Conservation (phyloP, 1,140 invertebrate species). For the Sweltsa coloradensis region DNA sequence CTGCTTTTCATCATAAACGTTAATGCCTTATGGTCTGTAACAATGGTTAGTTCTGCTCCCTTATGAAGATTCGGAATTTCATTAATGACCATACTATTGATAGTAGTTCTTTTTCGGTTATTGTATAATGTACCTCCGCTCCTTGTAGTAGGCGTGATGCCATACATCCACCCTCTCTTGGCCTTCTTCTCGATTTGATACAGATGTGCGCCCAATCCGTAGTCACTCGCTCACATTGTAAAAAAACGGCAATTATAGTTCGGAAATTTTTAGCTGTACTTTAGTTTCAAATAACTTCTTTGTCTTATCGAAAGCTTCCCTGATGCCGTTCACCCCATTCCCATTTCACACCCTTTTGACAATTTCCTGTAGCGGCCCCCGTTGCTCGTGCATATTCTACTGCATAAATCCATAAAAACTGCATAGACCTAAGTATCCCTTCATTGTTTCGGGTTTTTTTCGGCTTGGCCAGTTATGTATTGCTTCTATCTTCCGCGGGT, state of each 20-base stretch:
- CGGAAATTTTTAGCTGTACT: not conserved
- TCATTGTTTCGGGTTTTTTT: conserved; percentile 3
- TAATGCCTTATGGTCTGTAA: not conserved
- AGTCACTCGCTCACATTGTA: not conserved
- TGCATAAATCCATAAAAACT: conserved; percentile 13
- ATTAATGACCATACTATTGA: not conserved
- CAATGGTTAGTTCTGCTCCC: not conserved
- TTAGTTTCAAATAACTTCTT: not conserved
- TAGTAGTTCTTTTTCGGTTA: not conserved
- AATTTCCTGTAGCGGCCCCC: not conserved
- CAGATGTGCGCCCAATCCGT: not conserved
- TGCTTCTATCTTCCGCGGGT: conserved; percentile 4
- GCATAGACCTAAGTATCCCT: conserved; percentile 14
- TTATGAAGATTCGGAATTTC: not conserved
- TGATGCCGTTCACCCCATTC: not conserved
- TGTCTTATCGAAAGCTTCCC: not conserved
- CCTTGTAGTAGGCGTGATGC: not conserved
- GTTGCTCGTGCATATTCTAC: not conserved
- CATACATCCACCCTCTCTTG: not conserved
- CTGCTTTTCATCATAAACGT: not conserved
- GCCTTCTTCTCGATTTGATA: not conserved
- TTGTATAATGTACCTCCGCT: not conserved
- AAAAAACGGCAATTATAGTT: not conserved
- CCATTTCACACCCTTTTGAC: not conserved
- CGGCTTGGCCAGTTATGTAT: conserved; percentile 13